A percentile compares a stretch with the other conserved stretches of the same genome.
Conservation (phyloP, 1,140 invertebrate species). For the Eumaeus atala region DNA sequence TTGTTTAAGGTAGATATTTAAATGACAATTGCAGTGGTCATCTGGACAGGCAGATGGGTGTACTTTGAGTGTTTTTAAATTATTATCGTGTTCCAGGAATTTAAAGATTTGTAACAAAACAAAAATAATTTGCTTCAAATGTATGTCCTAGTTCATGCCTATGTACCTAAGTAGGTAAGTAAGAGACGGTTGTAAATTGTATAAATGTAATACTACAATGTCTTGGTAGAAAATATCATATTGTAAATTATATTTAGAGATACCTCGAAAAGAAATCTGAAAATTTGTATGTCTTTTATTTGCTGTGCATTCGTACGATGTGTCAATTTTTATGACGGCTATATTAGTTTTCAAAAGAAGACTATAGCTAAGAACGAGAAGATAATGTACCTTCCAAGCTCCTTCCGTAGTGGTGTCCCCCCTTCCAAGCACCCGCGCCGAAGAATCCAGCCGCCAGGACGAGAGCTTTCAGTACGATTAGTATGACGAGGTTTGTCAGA, state of each 20-base stretch:
- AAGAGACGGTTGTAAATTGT: too few species aligned
- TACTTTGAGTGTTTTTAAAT: not conserved
- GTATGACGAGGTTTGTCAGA: constrained; percentile 85
- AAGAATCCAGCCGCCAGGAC: constrained; percentile 86
- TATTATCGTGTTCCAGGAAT: not conserved
- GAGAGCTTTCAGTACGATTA: constrained; percentile 86
- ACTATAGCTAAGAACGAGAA: too few species aligned
- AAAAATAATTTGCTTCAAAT: not conserved
- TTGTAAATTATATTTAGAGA: too few species aligned
- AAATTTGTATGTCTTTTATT: too few species aligned
- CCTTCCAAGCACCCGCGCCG: constrained; percentile 79
- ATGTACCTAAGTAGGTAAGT: too few species aligned
- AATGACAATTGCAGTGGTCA: not conserved
- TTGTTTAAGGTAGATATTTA: not conserved
- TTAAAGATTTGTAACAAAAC: too few species aligned
- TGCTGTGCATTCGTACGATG: too few species aligned
- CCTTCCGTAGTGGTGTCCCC: constrained; percentile 75
- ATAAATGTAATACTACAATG: too few species aligned
- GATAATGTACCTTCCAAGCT: constrained; percentile 60
- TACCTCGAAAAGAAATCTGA: too few species aligned
- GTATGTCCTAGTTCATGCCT: not conserved
- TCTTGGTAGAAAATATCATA: too few species aligned
- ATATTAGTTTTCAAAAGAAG: too few species aligned
- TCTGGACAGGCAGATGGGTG: constrained; percentile 2
- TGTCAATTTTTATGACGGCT: too few species aligned